phyloP scores from a whole-genome alignment of 2,888 invertebrate genomes.

The Euplagia quadripunctaria region DNA sequence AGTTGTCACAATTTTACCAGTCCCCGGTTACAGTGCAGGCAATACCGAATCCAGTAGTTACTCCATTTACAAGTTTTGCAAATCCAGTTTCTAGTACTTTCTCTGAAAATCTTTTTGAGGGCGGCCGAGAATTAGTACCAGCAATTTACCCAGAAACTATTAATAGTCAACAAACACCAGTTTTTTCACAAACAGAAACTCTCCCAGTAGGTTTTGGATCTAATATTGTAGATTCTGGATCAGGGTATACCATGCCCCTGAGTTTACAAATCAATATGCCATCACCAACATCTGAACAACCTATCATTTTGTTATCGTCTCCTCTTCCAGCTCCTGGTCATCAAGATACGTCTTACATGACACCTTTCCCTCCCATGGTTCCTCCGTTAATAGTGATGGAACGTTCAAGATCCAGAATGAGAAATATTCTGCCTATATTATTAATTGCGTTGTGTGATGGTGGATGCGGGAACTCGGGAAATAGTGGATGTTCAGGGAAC shows the following conservation, averaged over 20 bases:
- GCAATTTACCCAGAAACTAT: slow-evolving; percentile 1
- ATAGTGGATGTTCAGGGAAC: slow-evolving; percentile 51
- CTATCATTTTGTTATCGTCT: slow-evolving; percentile 56
- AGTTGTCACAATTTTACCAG: slow-evolving; percentile 22
- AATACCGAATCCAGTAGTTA: neutral
- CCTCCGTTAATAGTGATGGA: slow-evolving; percentile 59
- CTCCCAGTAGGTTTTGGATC: slow-evolving; percentile 12
- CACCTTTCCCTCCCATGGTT: slow-evolving; percentile 21
- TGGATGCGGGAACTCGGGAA: slow-evolving; percentile 40
- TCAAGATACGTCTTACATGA: neutral
- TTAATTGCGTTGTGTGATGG: slow-evolving; percentile 61
- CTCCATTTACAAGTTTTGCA: neutral
- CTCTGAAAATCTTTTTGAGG: neutral
- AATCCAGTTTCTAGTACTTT: neutral
- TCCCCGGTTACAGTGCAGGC: slow-evolving; percentile 21
- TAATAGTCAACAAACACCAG: slow-evolving; percentile 1
- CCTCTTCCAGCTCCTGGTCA: slow-evolving; percentile 29
- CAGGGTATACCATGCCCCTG: slow-evolving; percentile 50
- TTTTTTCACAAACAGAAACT: slow-evolving; percentile 4
- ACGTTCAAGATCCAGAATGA: slow-evolving; percentile 57
- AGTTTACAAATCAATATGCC: slow-evolving; percentile 68
- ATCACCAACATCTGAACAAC: slow-evolving; percentile 56
- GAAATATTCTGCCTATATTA: slow-evolving; percentile 63
- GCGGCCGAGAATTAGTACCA: neutral
- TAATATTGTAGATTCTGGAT: neutral